A percentile compares a stretch with the other conserved stretches of the same genome.
Conservation (phyloP, 1,140 invertebrate genomes). For the Lethrus apterus region DNA sequence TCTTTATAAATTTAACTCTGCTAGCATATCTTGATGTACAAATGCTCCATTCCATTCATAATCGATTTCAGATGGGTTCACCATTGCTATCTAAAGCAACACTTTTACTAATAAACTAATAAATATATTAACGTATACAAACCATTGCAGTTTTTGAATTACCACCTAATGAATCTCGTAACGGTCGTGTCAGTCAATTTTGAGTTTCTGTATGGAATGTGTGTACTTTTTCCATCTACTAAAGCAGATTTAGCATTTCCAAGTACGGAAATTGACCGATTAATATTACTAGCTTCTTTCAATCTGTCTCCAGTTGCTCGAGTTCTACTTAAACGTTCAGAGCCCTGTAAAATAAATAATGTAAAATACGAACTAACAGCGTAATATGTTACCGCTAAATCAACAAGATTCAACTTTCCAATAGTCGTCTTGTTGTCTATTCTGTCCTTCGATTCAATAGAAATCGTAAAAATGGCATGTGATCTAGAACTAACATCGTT, state of each 20-base stretch:
- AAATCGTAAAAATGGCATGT: conserved; percentile 98
- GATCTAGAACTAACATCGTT: conserved; percentile 95
- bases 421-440: conserved; percentile 67
- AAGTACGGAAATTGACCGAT: conserved; percentile 85
- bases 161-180: conserved; percentile 82
- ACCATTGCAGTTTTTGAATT: conserved; percentile 30
- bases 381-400: no score
- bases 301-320: conserved; percentile 81
- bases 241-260: conserved; percentile 94
- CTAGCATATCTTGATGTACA: conserved; percentile 29
- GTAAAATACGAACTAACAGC: no score
- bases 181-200: conserved; percentile 87
- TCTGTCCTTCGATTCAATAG: conserved; percentile 85
- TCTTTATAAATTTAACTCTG: conserved; percentile 25
- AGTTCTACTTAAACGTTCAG: conserved; percentile 86
- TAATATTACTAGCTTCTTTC: conserved; percentile 93
- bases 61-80: conserved; percentile 19
- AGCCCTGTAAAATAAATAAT: no score
- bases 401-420: conserved; percentile 66
- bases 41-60: conserved; percentile 28
- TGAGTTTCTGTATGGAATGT: conserved; percentile 91
- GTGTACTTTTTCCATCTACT: conserved; percentile 88
- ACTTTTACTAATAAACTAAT: no score
- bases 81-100: conserved; percentile 26
- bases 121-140: no score